Evolutionary conservation across 2,113 vertebrate species (phyloP).

Genomic region (Chiloscyllium plagiosum): DNA sequence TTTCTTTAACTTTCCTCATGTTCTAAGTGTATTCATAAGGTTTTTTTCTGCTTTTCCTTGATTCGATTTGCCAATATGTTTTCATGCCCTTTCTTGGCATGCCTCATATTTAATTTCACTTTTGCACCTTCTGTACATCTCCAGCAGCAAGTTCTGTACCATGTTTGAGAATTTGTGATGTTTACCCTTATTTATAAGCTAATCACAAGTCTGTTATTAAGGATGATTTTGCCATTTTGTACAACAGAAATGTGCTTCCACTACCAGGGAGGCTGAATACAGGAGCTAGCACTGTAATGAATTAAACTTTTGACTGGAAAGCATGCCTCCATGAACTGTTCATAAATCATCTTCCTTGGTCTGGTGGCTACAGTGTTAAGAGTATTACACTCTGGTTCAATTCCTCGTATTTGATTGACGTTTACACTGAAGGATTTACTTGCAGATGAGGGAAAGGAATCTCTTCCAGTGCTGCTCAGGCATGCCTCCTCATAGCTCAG

Average conservation of each 20-base stretch:
- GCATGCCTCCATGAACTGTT: not conserved
- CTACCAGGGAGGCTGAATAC: not conserved
- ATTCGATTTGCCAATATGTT: too few species aligned
- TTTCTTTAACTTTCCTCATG: too few species aligned
- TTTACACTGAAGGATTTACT: not conserved
- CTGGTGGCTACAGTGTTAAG: not conserved
- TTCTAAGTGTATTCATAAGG: too few species aligned
- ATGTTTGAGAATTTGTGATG: too few species aligned
- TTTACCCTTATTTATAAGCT: not conserved
- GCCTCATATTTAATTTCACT: too few species aligned
- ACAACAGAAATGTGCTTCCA: not conserved
- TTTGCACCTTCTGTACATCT: too few species aligned
- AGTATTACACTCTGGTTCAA: not conserved
- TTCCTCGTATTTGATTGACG: not conserved
- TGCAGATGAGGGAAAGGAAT: not conserved
- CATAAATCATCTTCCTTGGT: not conserved
- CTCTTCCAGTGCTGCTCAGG: not conserved
- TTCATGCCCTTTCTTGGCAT: too few species aligned
- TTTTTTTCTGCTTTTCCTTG: too few species aligned
- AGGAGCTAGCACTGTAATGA: not conserved
- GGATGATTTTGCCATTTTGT: not conserved
- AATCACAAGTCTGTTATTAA: not conserved
- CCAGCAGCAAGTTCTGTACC: too few species aligned
- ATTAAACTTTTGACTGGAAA: conserved; percentile 8
- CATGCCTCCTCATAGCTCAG: not conserved